Percentiles rank a stretch among this genome's conserved stretches.
phyloP scores from a whole-genome alignment of 2,797 vertebrate species.

The Myiotriccus ornatus region DNA sequence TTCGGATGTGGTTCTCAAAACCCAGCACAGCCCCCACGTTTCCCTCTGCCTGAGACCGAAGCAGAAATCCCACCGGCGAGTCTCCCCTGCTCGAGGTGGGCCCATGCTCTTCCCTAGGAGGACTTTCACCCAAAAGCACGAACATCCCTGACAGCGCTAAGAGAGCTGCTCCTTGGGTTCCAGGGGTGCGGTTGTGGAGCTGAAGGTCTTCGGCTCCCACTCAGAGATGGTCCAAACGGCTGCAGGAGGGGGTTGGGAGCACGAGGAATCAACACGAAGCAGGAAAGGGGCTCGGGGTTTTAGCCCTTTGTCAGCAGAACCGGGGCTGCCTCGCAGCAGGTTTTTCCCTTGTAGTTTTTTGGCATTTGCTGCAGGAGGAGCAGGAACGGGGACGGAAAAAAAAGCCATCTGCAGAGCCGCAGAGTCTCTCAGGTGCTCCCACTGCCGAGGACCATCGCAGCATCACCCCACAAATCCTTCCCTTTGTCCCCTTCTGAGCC shows the following conservation, averaged over 20 bases:
- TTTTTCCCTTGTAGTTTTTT: conserved; percentile 31
- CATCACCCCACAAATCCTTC: not conserved
- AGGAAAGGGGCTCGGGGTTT: not conserved
- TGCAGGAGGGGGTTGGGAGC: not conserved
- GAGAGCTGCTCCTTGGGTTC: not conserved
- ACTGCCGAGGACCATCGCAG: not conserved
- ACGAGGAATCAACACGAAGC: accelerated
- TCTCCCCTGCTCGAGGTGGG: not conserved
- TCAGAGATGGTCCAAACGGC: not conserved
- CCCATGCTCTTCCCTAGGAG: not conserved
- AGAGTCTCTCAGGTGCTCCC: not conserved
- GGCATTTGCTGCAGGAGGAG: not conserved
- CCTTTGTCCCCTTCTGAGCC: not conserved
- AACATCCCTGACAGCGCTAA: not conserved
- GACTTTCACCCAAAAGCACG: not conserved
- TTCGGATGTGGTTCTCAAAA: not conserved
- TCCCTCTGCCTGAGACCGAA: not conserved
- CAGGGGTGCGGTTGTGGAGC: not conserved
- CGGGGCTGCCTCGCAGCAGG: not conserved
- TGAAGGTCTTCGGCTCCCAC: not conserved
- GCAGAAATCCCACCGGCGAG: not conserved
- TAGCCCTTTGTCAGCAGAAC: conserved; percentile 49
- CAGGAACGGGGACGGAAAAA: not conserved
- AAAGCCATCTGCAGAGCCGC: not conserved
- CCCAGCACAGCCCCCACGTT: not conserved